Percentiles rank a stretch among this genome's conserved stretches.
Conservation (phyloP, 2,797 vertebrate genomes). For the Eulemur albifrons region DNA sequence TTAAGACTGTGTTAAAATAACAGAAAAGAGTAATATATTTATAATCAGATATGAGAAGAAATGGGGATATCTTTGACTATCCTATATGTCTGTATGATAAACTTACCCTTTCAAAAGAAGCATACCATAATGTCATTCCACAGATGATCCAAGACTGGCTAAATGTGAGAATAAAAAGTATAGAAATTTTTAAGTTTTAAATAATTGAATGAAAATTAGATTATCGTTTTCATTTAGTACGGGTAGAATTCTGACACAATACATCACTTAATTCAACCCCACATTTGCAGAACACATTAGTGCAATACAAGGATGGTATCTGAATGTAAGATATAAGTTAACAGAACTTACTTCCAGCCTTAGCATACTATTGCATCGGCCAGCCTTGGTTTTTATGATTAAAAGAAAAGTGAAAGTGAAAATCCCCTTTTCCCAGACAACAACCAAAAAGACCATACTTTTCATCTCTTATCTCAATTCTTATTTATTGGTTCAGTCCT, state of each 20-base stretch:
- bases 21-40: not conserved
- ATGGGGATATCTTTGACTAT: not conserved
- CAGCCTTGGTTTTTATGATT: not conserved
- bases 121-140: not conserved
- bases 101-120: not conserved
- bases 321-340: not conserved
- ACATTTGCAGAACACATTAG: not conserved
- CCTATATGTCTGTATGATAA: not conserved
- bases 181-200: not conserved
- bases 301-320: not conserved
- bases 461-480: not conserved
- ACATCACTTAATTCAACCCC: not conserved
- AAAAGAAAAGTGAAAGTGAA: not conserved
- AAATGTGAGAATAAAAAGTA: not conserved
- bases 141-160: not conserved
- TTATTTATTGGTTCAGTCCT: not conserved
- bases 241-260: not conserved
- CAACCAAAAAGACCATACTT: not conserved
- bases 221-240: not conserved
- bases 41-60: not conserved
- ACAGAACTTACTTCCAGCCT: not conserved
- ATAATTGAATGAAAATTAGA: not conserved
- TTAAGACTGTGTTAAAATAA: not conserved
- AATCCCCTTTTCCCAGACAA: not conserved
- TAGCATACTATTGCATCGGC: not conserved